These are phyloP conservation scores for Eumerus sabulonum DNA, from an alignment of 2,888 invertebrate genomes.

Conservation along the genomic window DNA sequence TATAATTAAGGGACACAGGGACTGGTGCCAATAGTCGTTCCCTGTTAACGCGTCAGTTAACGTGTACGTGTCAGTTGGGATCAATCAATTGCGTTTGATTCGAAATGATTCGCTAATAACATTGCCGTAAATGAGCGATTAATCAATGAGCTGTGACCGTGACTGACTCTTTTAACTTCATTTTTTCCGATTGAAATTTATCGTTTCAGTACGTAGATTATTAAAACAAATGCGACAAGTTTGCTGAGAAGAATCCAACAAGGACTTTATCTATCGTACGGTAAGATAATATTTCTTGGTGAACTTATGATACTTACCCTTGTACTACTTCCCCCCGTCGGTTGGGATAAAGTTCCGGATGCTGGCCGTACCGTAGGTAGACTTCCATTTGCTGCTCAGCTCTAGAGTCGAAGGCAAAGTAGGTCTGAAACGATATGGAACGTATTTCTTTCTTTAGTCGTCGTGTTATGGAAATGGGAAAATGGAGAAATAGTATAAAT, in stretches of 20 bases:
- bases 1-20: conserved; percentile 46
- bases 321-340: conserved; percentile 92
- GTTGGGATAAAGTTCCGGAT: conserved; percentile 95
- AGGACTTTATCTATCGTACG: not conserved
- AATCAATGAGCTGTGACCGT: not conserved
- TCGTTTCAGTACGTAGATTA: conserved; percentile 1
- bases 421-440: conserved; percentile 80
- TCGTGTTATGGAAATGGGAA: too few species aligned
- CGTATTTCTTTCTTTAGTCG: not conserved
- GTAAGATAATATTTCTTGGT: too few species aligned
- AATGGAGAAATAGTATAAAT: too few species aligned
- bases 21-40: not conserved
- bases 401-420: conserved; percentile 89
- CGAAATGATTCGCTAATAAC: conserved; percentile 48
- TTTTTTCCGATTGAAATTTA: too few species aligned
- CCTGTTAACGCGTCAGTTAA: not conserved
- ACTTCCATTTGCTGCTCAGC: conserved; percentile 95
- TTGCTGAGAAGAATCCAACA: conserved; percentile 10
- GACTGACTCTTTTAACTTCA: too few species aligned
- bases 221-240: conserved; percentile 17
- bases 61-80: conserved; percentile 44
- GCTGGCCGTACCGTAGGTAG: conserved; percentile 94
- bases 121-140: not conserved
- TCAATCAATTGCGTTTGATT: conserved; percentile 50
- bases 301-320: conserved; percentile 80